Percentiles rank a stretch among this genome's conserved stretches.
Conservation (phyloP, 2,113 vertebrate genomes). For the Hemiscyllium ocellatum region DNA sequence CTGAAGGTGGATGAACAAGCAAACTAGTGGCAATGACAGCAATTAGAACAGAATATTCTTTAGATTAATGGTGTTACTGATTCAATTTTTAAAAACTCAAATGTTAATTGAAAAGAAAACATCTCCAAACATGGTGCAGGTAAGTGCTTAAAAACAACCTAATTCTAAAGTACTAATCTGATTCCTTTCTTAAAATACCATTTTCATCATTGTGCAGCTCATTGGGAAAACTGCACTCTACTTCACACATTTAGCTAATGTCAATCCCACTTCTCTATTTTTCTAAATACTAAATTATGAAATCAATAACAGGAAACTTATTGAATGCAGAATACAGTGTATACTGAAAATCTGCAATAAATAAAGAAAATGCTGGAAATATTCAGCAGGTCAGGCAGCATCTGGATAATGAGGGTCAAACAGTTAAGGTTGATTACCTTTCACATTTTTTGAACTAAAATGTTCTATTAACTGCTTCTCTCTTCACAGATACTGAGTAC, state of each 20-base stretch:
- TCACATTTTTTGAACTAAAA: background rate
- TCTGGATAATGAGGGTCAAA: background rate
- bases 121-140: background rate
- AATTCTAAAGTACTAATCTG: background rate
- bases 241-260: background rate
- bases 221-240: background rate
- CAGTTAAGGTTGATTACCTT: background rate
- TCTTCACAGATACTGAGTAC: background rate
- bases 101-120: background rate
- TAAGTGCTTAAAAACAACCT: background rate
- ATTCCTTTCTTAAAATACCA: background rate
- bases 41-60: background rate
- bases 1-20: background rate
- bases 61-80: background rate
- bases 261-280: background rate
- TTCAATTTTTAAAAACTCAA: background rate
- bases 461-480: background rate
- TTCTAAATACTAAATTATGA: background rate
- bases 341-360: background rate
- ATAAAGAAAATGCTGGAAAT: background rate
- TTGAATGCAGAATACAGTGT: background rate
- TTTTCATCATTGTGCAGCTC: background rate
- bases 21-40: background rate
- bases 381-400: background rate
- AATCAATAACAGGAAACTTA: background rate